phyloP scores from a whole-genome alignment of 2,888 invertebrate species.

The Bhutanitis thaidina region DNA sequence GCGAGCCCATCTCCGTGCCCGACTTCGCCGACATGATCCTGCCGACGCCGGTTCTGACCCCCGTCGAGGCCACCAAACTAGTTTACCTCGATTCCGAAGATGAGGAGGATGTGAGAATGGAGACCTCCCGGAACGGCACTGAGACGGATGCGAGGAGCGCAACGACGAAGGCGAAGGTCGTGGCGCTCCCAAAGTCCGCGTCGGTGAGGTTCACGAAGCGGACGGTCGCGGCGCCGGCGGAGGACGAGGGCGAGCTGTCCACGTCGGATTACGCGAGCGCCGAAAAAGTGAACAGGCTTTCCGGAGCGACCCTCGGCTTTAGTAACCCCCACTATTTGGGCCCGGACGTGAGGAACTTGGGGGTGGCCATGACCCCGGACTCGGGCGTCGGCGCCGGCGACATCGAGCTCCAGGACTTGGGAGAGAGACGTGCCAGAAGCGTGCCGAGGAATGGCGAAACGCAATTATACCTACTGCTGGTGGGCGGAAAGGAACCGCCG shows the following conservation, averaged over 20 bases:
- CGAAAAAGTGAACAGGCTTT: slow-evolving; percentile 81
- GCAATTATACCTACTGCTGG: slow-evolving; percentile 64
- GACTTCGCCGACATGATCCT: slow-evolving; percentile 84
- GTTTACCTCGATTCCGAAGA: slow-evolving; percentile 86
- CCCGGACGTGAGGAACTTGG: slow-evolving; percentile 84
- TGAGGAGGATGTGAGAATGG: slow-evolving; percentile 64
- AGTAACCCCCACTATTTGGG: slow-evolving; percentile 89
- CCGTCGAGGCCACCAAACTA: slow-evolving; percentile 83
- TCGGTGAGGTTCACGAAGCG: slow-evolving; percentile 79
- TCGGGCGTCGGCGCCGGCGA: slow-evolving; percentile 77
- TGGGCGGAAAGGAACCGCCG: slow-evolving; percentile 90
- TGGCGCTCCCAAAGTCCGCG: slow-evolving; percentile 78
- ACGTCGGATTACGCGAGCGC: slow-evolving; percentile 89
- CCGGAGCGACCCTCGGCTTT: slow-evolving; percentile 81
- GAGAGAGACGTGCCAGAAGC: slow-evolving; percentile 38
- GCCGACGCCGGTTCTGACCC: slow-evolving; percentile 83
- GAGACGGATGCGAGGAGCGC: slow-evolving; percentile 39
- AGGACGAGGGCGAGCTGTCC: slow-evolving; percentile 80
- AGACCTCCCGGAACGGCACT: slow-evolving; percentile 27
- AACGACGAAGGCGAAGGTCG: slow-evolving; percentile 32
- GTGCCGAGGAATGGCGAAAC: slow-evolving; percentile 35
- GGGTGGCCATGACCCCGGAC: slow-evolving; percentile 83
- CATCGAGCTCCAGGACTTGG: slow-evolving; percentile 61
- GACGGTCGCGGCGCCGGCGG: slow-evolving; percentile 57
- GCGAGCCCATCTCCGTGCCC: slow-evolving; percentile 87